Base-by-base conservation (phyloP, 2,797 vertebrate genomes). In the Danio albolineatus region DNA sequence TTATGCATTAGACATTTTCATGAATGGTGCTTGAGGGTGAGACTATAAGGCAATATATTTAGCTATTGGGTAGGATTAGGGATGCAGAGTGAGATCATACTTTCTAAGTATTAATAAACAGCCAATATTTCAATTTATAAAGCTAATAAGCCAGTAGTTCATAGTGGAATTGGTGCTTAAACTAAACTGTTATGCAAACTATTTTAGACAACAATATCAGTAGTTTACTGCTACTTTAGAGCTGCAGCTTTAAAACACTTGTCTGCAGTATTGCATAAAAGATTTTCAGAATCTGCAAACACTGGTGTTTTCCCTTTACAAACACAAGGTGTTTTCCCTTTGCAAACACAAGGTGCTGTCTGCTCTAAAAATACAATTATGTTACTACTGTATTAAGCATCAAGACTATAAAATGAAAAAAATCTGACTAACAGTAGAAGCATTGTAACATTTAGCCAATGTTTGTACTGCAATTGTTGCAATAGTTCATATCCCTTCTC, bases 401-500 rank as follows among this genome's bases (percentile, higher is more conserved):
- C 43, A 46, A n/a, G 14, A 60, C 14, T 14, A 41, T 14, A 28
- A 28, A 43, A 62, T 49, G n/a, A n/a, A 4, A 61, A 8, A 61
- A 71, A 43, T 38, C 43, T 43, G 12, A 5, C 3, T 53, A 6
- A 10, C 28, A 4, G 14, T 16, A 62, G 36, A 53, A 21, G 6
- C 17, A 56, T 76, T 43, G 48, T 44, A 8, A n/a, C 19, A 2
- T 21, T 12, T 19, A 54, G 13, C 0, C n/a, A 54, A 1, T 76
- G 41, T 19, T 48, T 10, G 28, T 28, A 28, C 28, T 28, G 1
- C 46, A 48, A 46, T 46, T 66, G 51, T 17, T 57, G 39, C 49
- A 76, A 46, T 54, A 62, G 12, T 41, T 62, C 28, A 54, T 10
- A 7, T 6, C 44, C 38, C 57, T 77, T 67, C 62, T 77, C 21